A percentile compares a stretch with the other conserved stretches of the same genome.
Conservation (phyloP, 2,888 invertebrate species). For the Omphaloscelis lunosa region DNA sequence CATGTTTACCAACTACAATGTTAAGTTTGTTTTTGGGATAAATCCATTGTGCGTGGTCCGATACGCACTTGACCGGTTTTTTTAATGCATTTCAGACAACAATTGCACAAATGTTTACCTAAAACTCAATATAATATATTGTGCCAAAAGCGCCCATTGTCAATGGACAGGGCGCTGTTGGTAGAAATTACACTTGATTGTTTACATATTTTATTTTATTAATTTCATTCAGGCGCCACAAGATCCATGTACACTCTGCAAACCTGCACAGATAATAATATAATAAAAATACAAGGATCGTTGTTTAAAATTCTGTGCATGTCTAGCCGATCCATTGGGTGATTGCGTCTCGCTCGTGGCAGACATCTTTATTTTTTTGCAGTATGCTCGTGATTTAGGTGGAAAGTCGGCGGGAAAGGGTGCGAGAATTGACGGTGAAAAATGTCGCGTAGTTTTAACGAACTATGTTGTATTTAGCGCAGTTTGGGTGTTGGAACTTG, state of each 20-base stretch:
- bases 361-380: conserved; percentile 67
- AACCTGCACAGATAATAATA: conserved; percentile 51
- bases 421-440: conserved; percentile 50
- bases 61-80: no score
- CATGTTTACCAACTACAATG: no score
- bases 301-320: conserved; percentile 80
- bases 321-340: conserved; percentile 79
- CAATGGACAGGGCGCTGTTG: no score
- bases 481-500: not conserved
- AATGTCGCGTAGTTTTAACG: conserved; percentile 23
- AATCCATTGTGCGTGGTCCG: no score
- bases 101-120: not conserved
- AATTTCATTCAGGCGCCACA: not conserved
- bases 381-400: conserved; percentile 64
- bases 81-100: not conserved
- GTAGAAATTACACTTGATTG: no score
- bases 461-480: not conserved
- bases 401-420: conserved; percentile 58
- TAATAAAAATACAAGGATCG: conserved; percentile 72
- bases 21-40: no score
- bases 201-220: no score
- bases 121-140: no score
- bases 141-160: no score
- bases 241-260: conserved; percentile 34
- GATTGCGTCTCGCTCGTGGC: conserved; percentile 77